phyloP scores from a whole-genome alignment of 2,113 vertebrate species.

The Catharus bicknelli region DNA sequence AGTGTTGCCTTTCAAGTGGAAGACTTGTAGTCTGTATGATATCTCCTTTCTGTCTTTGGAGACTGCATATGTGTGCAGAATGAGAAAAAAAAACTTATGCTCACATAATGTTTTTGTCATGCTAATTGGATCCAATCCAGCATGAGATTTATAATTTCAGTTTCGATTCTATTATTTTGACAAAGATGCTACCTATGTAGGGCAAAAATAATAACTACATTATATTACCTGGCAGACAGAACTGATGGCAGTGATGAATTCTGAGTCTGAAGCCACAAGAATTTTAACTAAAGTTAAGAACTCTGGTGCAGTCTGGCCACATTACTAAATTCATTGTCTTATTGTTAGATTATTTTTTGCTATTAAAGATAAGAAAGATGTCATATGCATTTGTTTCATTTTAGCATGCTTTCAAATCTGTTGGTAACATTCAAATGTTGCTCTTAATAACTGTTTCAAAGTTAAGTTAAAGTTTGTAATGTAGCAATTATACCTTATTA shows the following conservation, averaged over 20 bases:
- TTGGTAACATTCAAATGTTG: not conserved
- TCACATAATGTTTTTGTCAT: not conserved
- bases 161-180: not conserved
- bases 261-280: not conserved
- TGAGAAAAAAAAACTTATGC: not conserved
- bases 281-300: not conserved
- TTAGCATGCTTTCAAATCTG: not conserved
- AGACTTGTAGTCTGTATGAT: not conserved
- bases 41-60: not conserved
- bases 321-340: not conserved
- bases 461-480: not conserved
- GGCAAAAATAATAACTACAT: not conserved
- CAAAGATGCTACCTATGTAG: not conserved
- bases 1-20: not conserved
- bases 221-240: not conserved
- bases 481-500: not conserved
- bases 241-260: not conserved
- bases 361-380: not conserved
- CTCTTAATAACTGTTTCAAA: not conserved
- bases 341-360: not conserved
- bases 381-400: not conserved
- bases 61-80: fast-evolving
- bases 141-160: not conserved
- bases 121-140: not conserved
- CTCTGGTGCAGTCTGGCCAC: not conserved